Evolutionary conservation across 2,888 invertebrate species (phyloP), one percentile per base, ranked within the genome.

Genomic region (Antheraea assamensis): DNA sequence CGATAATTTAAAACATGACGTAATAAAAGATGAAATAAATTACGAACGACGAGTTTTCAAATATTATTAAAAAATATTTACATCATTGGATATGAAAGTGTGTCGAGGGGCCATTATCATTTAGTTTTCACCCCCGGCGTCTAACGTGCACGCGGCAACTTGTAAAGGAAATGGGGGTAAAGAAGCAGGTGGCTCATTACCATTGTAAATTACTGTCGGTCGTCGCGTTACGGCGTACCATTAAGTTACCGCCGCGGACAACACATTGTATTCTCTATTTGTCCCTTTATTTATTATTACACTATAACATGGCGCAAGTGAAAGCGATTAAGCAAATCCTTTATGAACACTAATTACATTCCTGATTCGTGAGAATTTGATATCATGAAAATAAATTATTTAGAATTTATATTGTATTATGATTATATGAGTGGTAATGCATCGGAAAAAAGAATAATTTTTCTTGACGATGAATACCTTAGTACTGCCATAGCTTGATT

Each of bases 121-220:
- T 68, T 31, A 35, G 35, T 68, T 68, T 61, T 35, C 68, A n/a
- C 21, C 21, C 35, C 68, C 68, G n/a, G 31, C 68, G 21, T n/a
- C n/a, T 35, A 35, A 42, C 71, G 64, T 70, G 24, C 71, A 47
- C 68, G 58, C 27, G 21, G 64, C 61, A 61, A n/a, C 66, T 42
- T 74, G 27, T 66, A 70, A 71, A 71, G 70, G 75, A 73, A 75
- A 75, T 71, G 64, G 42, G 42, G 49, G 66, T 31, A 74, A 61
- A 61, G 72, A 74, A 70, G 42, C 73, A 68, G 72, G 73, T 72
- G 72, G 71, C 74, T 73, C 75, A 75, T 75, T 75, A 75, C 73
- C 75, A 74, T 71, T 75, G 71, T 72, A 74, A 75, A 75, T 74
- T 58, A 47, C 64, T 58, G 52, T 64, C 35, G 58, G 61, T 70